These are phyloP conservation scores for Mobula hypostoma DNA, from an alignment of 2,113 vertebrate species.

Conservation along the genomic window DNA sequence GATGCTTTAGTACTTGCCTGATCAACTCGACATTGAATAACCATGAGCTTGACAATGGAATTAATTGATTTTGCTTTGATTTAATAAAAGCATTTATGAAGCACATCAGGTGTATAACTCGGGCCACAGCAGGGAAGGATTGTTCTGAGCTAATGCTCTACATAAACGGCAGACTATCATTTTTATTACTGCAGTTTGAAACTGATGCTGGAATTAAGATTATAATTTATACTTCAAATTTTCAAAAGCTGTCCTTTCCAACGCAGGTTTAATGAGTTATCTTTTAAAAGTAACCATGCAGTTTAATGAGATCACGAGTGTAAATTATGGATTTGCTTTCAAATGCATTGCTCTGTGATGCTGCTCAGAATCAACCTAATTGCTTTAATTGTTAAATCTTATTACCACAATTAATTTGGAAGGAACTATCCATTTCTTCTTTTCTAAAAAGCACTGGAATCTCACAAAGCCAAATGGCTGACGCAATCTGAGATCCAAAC, in stretches of 20 bases:
- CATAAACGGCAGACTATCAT: neutral
- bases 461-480: too few relatives aligned
- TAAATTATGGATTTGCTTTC: neutral
- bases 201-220: slow-evolving; percentile 20
- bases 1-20: neutral
- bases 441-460: neutral
- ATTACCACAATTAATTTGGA: slow-evolving; percentile 12
- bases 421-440: neutral
- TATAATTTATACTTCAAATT: slow-evolving; percentile 7
- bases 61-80: slow-evolving; percentile 10
- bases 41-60: neutral
- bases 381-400: slow-evolving; percentile 24
- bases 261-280: neutral
- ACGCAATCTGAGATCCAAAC: neutral
- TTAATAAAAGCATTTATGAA: neutral
- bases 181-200: slow-evolving; percentile 26
- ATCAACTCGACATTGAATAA: neutral
- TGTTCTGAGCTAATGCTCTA: slow-evolving; percentile 7
- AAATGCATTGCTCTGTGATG: neutral
- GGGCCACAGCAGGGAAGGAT: neutral
- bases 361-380: neutral
- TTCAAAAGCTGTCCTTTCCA: neutral
- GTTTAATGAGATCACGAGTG: neutral
- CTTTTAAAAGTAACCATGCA: neutral
- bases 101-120: neutral